Percentiles rank a stretch among this genome's conserved stretches.
phyloP scores from a whole-genome alignment of 2,888 invertebrate species.

The Tetropium fuscum region DNA sequence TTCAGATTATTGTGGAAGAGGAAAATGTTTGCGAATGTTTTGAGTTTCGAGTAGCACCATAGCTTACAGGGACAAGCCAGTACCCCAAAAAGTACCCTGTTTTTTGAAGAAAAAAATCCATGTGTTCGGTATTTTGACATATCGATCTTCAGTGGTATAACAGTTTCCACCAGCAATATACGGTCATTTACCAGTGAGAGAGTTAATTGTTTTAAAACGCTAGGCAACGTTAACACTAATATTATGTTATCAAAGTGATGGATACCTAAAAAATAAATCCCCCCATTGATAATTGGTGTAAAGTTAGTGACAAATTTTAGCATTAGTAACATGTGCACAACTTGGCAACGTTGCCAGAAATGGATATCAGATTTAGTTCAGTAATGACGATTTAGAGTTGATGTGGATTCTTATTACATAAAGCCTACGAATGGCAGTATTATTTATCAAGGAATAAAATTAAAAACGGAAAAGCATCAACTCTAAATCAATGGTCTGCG shows the following conservation, averaged over 20 bases:
- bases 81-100: slow-evolving; percentile 53
- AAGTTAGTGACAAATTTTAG: no score
- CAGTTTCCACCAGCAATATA: slow-evolving; percentile 51
- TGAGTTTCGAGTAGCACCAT: slow-evolving; percentile 47
- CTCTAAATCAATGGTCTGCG: no score
- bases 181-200: slow-evolving; percentile 49
- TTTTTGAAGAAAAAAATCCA: slow-evolving; percentile 56
- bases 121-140: slow-evolving; percentile 51
- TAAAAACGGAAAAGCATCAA: no score
- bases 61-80: slow-evolving; percentile 53
- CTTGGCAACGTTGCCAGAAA: no score
- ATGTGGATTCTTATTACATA: no score
- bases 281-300: no score
- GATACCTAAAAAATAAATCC: slow-evolving; percentile 56
- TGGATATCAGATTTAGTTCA: no score
- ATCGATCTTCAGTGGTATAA: slow-evolving; percentile 55
- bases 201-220: slow-evolving; percentile 55
- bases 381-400: no score
- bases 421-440: no score
- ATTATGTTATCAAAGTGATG: slow-evolving; percentile 52
- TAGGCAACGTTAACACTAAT: slow-evolving; percentile 53
- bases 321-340: no score
- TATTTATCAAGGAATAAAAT: no score
- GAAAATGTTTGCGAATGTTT: slow-evolving; percentile 49
- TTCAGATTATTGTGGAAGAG: slow-evolving; percentile 51